Evolutionary conservation across 2,797 vertebrate species (phyloP).

Genomic region (Limnodromus scolopaceus): DNA sequence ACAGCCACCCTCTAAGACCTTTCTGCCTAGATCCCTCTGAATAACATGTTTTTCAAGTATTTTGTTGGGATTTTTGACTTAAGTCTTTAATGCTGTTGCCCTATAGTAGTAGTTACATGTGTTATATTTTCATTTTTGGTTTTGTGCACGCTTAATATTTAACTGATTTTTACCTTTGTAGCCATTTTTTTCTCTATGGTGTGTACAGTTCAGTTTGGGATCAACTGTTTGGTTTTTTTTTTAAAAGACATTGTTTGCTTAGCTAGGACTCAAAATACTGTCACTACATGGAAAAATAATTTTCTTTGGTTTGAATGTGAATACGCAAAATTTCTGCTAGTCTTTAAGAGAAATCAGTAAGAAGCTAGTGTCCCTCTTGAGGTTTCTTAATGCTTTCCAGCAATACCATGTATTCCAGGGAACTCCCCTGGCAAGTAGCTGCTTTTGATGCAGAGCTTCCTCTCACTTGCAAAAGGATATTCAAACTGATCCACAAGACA

Average conservation of each 20-base stretch:
- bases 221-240: background rate
- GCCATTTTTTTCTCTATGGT: background rate
- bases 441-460: background rate
- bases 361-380: background rate
- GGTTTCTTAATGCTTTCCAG: background rate
- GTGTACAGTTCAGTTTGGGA: background rate
- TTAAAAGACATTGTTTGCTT: background rate
- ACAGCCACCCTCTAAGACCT: background rate
- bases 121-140: background rate
- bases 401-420: background rate
- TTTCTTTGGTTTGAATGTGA: background rate
- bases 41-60: background rate
- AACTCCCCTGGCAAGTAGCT: background rate
- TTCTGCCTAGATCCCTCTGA: background rate
- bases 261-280: background rate
- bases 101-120: background rate
- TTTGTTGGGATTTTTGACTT: fast-evolving
- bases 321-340: background rate
- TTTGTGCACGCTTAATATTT: background rate
- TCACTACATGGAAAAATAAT: background rate
- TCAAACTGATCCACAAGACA: background rate
- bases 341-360: background rate
- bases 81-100: background rate
- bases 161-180: background rate
- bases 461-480: background rate